Conservation (phyloP, 2,113 vertebrate species). For the Sturnus vulgaris region DNA sequence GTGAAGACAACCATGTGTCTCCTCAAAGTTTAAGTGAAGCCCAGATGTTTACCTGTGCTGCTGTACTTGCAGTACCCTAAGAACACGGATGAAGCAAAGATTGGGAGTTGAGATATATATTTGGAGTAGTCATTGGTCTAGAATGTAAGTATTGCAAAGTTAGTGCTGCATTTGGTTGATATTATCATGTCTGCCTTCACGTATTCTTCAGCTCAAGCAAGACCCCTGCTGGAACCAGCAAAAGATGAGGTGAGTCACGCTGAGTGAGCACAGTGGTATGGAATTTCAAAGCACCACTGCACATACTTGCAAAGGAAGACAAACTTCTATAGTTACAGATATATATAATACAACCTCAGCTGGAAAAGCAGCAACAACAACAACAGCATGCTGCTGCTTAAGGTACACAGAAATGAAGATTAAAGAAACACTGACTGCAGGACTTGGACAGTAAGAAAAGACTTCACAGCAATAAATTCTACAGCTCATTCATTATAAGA, state of each 20-base stretch:
- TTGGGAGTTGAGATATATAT: background rate
- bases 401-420: background rate
- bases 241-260: background rate
- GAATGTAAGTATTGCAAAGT: background rate
- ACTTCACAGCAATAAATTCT: background rate
- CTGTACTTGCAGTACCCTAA: background rate
- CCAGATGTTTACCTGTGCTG: background rate
- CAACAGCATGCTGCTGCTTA: background rate
- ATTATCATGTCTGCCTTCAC: background rate
- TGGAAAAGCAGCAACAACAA: background rate
- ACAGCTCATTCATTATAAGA: background rate
- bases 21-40: background rate
- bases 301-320: background rate
- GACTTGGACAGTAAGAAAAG: background rate
- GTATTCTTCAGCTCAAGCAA: background rate
- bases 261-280: background rate
- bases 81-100: background rate
- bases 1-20: rapidly evolving
- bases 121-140: background rate
- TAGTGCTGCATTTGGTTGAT: background rate
- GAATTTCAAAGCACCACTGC: background rate
- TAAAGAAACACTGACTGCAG: background rate
- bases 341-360: background rate
- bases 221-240: background rate
- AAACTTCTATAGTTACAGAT: background rate